These are phyloP conservation scores for Megalurothrips usitatus DNA, from an alignment of 2,888 invertebrate genomes.

Conservation along the genomic window DNA sequence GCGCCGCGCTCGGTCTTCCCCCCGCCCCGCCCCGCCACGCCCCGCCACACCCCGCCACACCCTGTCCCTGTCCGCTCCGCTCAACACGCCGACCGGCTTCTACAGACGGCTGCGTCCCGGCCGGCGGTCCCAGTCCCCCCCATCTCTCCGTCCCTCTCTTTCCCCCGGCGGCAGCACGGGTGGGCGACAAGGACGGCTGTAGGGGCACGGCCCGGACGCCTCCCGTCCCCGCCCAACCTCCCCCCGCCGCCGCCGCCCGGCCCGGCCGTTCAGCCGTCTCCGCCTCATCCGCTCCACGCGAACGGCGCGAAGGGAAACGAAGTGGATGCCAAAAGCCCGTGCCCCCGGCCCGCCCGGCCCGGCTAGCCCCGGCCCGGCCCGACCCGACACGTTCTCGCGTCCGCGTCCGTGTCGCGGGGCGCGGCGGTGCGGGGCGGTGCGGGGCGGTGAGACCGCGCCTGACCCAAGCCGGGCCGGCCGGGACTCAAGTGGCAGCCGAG, in stretches of 20 bases:
- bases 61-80: too few relatives aligned
- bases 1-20: not conserved
- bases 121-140: too few relatives aligned
- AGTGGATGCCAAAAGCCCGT: not conserved
- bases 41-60: too few relatives aligned
- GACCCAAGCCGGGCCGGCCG: too few relatives aligned
- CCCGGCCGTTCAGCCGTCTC: not conserved
- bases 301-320: conserved; percentile 10
- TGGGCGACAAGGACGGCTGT: not conserved
- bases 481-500: too few relatives aligned
- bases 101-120: too few relatives aligned
- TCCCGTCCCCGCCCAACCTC: not conserved
- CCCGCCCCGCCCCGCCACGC: too few relatives aligned
- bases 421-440: not conserved
- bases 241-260: not conserved
- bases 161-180: not conserved
- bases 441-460: not conserved
- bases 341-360: too few relatives aligned
- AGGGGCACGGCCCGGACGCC: not conserved
- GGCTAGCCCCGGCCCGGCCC: too few relatives aligned
- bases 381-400: not conserved
- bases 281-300: conserved; percentile 16
- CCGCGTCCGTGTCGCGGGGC: not conserved
- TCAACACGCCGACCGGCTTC: too few relatives aligned
- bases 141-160: not conserved